A percentile compares a stretch with the other conserved stretches of the same genome.
phyloP scores from a whole-genome alignment of 2,797 vertebrate species.

The Phrynocephalus forsythii region DNA sequence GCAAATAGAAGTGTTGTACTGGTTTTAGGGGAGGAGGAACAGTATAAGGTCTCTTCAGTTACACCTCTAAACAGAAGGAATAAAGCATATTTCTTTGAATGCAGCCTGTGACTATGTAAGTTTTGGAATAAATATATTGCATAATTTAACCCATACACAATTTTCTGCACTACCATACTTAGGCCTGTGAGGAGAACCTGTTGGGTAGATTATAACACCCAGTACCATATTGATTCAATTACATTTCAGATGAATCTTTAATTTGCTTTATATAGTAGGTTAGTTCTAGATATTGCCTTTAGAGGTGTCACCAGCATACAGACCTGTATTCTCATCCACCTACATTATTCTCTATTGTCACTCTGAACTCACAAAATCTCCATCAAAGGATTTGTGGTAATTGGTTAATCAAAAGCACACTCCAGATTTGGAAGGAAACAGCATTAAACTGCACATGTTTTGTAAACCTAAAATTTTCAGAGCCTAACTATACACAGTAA shows the following conservation, averaged over 20 bases:
- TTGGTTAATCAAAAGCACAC: slow-evolving; percentile 65
- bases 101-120: background rate
- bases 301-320: slow-evolving; percentile 52
- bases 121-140: background rate
- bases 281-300: background rate
- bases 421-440: slow-evolving; percentile 45
- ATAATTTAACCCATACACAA: background rate
- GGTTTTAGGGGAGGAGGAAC: background rate
- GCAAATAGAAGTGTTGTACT: background rate
- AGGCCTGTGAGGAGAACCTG: background rate
- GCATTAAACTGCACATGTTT: slow-evolving; percentile 8
- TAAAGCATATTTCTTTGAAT: background rate
- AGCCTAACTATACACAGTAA: background rate
- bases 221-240: slow-evolving; percentile 19
- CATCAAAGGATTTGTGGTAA: slow-evolving; percentile 60
- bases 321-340: slow-evolving; percentile 44
- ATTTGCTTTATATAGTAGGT: slow-evolving; percentile 39
- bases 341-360: slow-evolving; percentile 53
- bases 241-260: slow-evolving; percentile 11
- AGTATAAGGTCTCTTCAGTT: background rate
- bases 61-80: background rate
- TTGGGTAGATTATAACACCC: background rate
- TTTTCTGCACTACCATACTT: background rate
- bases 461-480: slow-evolving; percentile 28
- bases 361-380: slow-evolving; percentile 51